These are phyloP conservation scores for Phalanger gymnotis DNA, from an alignment of 2,797 vertebrate species.

Conservation along the genomic window DNA sequence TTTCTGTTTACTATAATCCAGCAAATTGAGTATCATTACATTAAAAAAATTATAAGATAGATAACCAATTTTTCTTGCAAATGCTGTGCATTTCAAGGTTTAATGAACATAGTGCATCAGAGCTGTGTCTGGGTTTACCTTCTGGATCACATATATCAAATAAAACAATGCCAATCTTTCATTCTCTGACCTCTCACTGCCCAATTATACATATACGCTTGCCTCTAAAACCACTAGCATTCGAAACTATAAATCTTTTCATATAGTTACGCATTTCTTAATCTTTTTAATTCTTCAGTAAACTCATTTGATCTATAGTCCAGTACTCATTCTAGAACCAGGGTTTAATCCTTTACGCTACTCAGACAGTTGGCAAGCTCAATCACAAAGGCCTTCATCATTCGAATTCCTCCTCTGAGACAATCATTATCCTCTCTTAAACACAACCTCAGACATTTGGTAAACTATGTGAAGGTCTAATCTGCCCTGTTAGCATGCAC, in stretches of 20 bases:
- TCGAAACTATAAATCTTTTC: conserved; percentile 76
- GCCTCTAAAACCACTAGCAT: conserved; percentile 65
- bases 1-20: conserved; percentile 41
- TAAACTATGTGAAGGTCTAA: conserved; percentile 73
- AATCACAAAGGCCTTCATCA: conserved; percentile 80
- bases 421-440: conserved; percentile 82
- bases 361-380: conserved; percentile 79
- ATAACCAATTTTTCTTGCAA: conserved; percentile 43
- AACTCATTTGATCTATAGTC: conserved; percentile 83
- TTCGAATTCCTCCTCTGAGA: conserved; percentile 83
- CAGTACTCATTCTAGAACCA: conserved; percentile 77
- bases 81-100: conserved; percentile 43
- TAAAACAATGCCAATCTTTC: conserved; percentile 16
- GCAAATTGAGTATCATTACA: conserved; percentile 48
- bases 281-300: conserved; percentile 82
- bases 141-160: conserved; percentile 54
- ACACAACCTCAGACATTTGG: conserved; percentile 72
- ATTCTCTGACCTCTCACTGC: background rate
- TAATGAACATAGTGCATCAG: conserved; percentile 48
- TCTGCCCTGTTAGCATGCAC: conserved; percentile 72
- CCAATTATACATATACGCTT: conserved; percentile 57
- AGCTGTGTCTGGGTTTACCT: conserved; percentile 51
- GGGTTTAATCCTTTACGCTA: conserved; percentile 75
- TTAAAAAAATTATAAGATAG: conserved; percentile 18
- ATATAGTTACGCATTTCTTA: conserved; percentile 76